Conservation (phyloP, 1,140 invertebrate species). For the Hestina assimilis region DNA sequence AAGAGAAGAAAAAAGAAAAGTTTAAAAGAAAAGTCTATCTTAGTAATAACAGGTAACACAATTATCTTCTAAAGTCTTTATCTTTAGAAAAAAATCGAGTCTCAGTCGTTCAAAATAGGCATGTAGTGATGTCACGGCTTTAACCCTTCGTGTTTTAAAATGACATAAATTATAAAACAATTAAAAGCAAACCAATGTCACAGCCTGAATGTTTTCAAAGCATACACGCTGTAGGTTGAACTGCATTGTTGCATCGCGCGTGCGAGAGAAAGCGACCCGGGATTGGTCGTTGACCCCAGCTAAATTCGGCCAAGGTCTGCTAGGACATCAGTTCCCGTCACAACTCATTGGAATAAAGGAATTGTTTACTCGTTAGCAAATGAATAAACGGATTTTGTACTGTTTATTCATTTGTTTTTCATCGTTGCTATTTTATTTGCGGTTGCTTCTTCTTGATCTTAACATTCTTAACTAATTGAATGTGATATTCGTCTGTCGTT, state of each 20-base stretch:
- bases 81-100: too few species aligned
- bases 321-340: constrained; percentile 34
- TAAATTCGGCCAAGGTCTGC: constrained; percentile 74
- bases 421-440: background rate
- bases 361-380: background rate
- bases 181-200: background rate
- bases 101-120: too few species aligned
- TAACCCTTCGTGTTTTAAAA: too few species aligned
- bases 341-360: constrained; percentile 14
- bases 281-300: constrained; percentile 48
- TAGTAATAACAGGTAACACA: too few species aligned
- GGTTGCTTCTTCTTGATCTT: too few species aligned
- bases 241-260: constrained; percentile 30
- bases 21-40: too few species aligned
- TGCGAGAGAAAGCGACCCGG: constrained; percentile 59
- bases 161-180: background rate
- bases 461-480: background rate
- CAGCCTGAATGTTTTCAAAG: background rate
- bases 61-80: too few species aligned
- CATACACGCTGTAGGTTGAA: background rate
- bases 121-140: too few species aligned
- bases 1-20: too few species aligned
- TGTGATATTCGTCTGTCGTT: background rate
- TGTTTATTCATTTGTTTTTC: background rate
- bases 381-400: background rate